Evolutionary conservation across 2,113 vertebrate genomes (phyloP), one percentile per base, ranked within the genome.

Genomic region (Ceyx cyanopectus): DNA sequence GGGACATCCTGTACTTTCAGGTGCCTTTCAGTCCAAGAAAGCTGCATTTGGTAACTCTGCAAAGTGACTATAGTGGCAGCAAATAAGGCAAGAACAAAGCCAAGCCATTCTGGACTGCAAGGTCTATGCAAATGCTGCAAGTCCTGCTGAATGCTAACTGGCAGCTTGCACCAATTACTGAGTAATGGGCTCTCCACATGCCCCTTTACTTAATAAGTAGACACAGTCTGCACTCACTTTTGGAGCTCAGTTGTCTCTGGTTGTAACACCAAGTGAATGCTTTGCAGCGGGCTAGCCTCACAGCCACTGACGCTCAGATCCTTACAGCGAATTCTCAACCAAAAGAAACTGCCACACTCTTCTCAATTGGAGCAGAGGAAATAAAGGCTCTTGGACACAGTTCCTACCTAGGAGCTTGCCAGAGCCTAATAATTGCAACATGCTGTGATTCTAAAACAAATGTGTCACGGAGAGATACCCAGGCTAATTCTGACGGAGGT

Each of bases 91-190:
- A 91, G 89, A 95, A 96, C 84, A 95, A 93, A 92, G 72, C 72
- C 66, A 76, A 87, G 81, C 87, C 87, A 43, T 78, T 93, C 81
- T 85, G 79, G 81, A 50, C 91, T 91, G 46, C 57, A 62, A 84
- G 70, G 84, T 81, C 94, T 93, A 90, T 93, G 92, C 95, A 94
- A 92, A 93, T 73, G 74, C 81, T 58, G 27, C 32, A 93, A 87
- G 88, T 92, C 74, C 85, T 46, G 62, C 86, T 92, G 92, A 96
- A 94, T 94, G 81, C 81, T 93, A 89, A 93, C 95, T 96, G 95
- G 89, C 95, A 95, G 93, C 58, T 8, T 67, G 62, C 85, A 92
- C 87, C 92, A 95, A 95, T 96, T 95, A 96, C 90, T 18, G 81
- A 79, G 90, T 83, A 95, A 95, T 84, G 77, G 93, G 92, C 86